phyloP scores from a whole-genome alignment of 1,140 invertebrate species.

The Trichonephila inaurata region DNA sequence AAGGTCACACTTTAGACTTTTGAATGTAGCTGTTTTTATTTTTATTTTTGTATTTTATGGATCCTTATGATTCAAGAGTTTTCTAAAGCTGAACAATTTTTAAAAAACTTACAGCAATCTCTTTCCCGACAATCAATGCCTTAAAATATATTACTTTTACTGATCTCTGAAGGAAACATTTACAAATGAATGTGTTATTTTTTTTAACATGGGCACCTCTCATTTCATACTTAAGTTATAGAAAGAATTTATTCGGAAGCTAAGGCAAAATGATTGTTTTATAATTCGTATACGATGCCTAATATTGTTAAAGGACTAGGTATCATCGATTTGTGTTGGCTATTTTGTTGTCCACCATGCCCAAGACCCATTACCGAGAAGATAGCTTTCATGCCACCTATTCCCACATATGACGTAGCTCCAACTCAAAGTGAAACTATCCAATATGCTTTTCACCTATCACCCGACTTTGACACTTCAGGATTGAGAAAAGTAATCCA shows the following conservation, averaged over 20 bases:
- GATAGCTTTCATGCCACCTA: conserved; percentile 98
- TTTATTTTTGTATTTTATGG: too few species aligned
- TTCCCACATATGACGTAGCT: conserved; percentile 92
- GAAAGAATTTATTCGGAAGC: too few species aligned
- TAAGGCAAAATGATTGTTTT: background rate
- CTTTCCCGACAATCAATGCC: too few species aligned
- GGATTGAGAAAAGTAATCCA: conserved; percentile 94
- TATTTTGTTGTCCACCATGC: conserved; percentile 99
- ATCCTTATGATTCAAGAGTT: too few species aligned
- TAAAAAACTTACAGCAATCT: too few species aligned
- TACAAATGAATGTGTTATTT: background rate
- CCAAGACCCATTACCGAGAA: conserved; percentile 98
- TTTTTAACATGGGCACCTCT: background rate
- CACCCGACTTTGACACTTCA: conserved; percentile 96
- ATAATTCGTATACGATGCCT: background rate
- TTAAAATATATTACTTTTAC: too few species aligned
- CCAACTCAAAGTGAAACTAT: conserved; percentile 78
- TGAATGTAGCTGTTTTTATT: too few species aligned
- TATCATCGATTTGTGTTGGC: background rate
- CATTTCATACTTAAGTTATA: background rate
- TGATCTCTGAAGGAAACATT: too few species aligned
- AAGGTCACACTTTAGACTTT: too few species aligned
- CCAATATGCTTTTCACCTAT: conserved; percentile 83
- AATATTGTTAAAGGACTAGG: background rate
- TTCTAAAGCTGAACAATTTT: too few species aligned